Conservation (phyloP, 2,113 vertebrate genomes). For the Gymnarchus niloticus region DNA sequence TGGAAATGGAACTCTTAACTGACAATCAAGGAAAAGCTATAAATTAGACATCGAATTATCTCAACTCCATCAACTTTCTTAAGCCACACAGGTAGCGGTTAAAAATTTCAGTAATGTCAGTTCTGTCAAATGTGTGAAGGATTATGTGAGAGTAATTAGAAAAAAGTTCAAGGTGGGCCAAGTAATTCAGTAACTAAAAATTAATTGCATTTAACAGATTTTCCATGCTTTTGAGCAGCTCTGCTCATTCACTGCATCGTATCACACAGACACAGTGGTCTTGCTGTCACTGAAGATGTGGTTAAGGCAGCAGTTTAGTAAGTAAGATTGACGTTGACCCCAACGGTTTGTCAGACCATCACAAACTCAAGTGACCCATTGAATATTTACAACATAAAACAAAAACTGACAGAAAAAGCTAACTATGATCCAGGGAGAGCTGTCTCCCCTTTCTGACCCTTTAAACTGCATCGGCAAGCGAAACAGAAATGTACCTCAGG, state of each 20-base stretch:
- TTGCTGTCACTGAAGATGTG: not conserved
- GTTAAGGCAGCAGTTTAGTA: not conserved
- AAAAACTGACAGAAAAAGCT: not conserved
- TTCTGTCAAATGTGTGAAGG: not conserved
- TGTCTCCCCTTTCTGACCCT: not conserved
- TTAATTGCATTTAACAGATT: not conserved
- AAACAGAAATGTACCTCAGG: not conserved
- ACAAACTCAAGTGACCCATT: not conserved
- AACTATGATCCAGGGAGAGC: not conserved
- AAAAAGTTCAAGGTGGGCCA: not conserved
- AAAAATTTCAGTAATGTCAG: not conserved
- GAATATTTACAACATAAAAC: not conserved
- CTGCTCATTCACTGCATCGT: not conserved
- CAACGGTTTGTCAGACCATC: not conserved
- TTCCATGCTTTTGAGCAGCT: not conserved
- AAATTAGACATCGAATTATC: not conserved
- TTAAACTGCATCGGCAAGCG: not conserved
- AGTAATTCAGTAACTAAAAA: not conserved
- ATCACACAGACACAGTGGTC: not conserved
- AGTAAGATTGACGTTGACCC: not conserved
- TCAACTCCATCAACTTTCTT: not conserved
- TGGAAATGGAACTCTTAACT: not conserved
- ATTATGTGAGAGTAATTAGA: not conserved
- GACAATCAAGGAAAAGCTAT: not conserved
- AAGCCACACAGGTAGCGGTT: not conserved